These are phyloP conservation scores for Pelvicachromis taeniatus DNA, from an alignment of 2,113 vertebrate genomes.

Conservation along the genomic window DNA sequence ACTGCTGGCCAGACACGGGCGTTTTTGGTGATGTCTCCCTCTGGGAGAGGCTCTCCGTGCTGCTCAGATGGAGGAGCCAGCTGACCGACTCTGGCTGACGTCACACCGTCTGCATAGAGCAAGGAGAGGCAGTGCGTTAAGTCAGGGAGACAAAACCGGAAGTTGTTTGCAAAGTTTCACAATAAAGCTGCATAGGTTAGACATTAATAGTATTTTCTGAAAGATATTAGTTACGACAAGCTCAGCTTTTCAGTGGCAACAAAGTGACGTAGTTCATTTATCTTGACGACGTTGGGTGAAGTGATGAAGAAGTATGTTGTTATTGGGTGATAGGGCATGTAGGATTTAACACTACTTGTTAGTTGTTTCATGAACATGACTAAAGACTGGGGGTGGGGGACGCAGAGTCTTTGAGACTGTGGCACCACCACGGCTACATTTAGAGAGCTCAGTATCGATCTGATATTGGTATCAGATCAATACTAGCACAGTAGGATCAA, in stretches of 20 bases:
- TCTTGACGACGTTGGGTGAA: too few relatives aligned
- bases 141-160: neutral
- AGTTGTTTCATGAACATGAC: too few relatives aligned
- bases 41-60: conserved; percentile 67
- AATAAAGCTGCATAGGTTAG: conserved; percentile 10
- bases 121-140: conserved; percentile 11
- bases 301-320: too few relatives aligned
- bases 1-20: conserved; percentile 38
- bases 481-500: too few relatives aligned
- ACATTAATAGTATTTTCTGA: neutral
- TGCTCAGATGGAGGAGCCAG: conserved; percentile 60
- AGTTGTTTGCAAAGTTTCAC: neutral
- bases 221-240: neutral
- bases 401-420: too few relatives aligned
- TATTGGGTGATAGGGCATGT: too few relatives aligned
- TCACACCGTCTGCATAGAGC: conserved; percentile 66
- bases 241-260: neutral
- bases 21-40: conserved; percentile 62
- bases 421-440: too few relatives aligned
- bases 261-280: too few relatives aligned
- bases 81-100: conserved; percentile 70
- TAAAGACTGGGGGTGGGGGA: too few relatives aligned
- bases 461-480: too few relatives aligned
- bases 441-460: too few relatives aligned
- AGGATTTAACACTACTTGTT: too few relatives aligned